Evolutionary conservation across 1,140 invertebrate species (phyloP).

Genomic region (Neotoxoptera formosana): DNA sequence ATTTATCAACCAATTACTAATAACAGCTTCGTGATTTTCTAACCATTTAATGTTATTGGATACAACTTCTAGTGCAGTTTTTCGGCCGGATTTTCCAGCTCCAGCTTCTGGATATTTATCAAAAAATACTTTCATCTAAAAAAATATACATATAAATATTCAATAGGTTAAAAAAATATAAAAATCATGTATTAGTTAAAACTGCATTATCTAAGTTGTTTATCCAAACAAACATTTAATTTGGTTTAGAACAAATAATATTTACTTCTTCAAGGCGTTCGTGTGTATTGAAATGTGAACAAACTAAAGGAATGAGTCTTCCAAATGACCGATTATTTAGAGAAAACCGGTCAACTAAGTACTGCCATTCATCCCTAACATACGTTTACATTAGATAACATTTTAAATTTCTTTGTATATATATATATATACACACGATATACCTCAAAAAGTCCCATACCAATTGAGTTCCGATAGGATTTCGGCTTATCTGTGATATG

Average conservation of each 20-base stretch:
- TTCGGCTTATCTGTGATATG: conserved; percentile 72
- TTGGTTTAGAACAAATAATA: neutral
- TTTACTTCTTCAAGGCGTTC: conserved; percentile 75
- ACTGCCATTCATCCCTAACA: conserved; percentile 70
- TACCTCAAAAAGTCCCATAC: conserved; percentile 83
- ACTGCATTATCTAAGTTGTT: too few species aligned
- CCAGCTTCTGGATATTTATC: conserved; percentile 83
- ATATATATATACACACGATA: too few species aligned
- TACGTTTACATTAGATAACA: neutral
- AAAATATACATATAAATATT: conserved; percentile 57
- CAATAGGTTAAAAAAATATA: neutral
- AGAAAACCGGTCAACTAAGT: conserved; percentile 80
- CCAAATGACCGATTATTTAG: conserved; percentile 84
- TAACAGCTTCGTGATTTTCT: conserved; percentile 53
- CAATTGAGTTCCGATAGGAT: conserved; percentile 76
- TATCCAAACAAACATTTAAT: too few species aligned
- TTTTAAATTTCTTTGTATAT: too few species aligned
- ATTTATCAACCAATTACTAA: conserved; percentile 54
- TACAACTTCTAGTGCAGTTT: conserved; percentile 78
- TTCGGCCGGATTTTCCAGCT: conserved; percentile 75
- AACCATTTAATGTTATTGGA: conserved; percentile 84
- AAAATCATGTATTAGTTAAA: neutral
- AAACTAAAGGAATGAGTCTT: conserved; percentile 74
- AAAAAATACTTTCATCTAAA: conserved; percentile 81
- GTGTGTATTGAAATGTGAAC: conserved; percentile 73